Conservation (phyloP, 2,888 invertebrate genomes). For the Zygaena filipendulae region DNA sequence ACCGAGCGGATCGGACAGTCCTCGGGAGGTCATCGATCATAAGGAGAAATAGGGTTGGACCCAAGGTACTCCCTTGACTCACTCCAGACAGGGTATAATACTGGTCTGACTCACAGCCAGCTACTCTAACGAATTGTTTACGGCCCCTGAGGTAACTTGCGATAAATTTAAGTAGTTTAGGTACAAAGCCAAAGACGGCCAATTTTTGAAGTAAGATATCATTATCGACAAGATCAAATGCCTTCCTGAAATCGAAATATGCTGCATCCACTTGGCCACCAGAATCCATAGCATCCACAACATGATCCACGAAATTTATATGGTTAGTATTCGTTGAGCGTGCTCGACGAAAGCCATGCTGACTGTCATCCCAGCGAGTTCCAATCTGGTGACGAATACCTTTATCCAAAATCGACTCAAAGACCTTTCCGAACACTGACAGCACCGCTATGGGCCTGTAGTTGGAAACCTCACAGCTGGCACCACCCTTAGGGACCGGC, state of each 20-base stretch:
- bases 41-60: conserved; percentile 6
- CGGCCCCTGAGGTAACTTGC: conserved; percentile 6
- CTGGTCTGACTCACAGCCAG: neutral
- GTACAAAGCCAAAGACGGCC: conserved; percentile 3
- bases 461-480: neutral
- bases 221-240: conserved; percentile 4
- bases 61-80: neutral
- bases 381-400: neutral
- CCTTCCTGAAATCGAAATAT: conserved; percentile 12
- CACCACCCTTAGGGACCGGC: conserved; percentile 3
- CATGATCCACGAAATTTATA: conserved; percentile 1
- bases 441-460: conserved; percentile 6
- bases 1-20: neutral
- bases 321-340: conserved; percentile 4
- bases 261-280: conserved; percentile 7
- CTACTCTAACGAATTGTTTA: conserved; percentile 3
- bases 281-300: conserved; percentile 1
- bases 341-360: conserved; percentile 6
- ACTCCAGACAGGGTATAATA: conserved; percentile 1
- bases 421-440: conserved; percentile 4
- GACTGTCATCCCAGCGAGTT: neutral
- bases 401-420: conserved; percentile 3
- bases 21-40: conserved; percentile 9
- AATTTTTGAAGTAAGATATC: conserved; percentile 3
- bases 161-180: conserved; percentile 3